A percentile compares a stretch with the other conserved stretches of the same genome.
phyloP scores from a whole-genome alignment of 2,888 invertebrate genomes.

The Hemicrepidius hirtus region DNA sequence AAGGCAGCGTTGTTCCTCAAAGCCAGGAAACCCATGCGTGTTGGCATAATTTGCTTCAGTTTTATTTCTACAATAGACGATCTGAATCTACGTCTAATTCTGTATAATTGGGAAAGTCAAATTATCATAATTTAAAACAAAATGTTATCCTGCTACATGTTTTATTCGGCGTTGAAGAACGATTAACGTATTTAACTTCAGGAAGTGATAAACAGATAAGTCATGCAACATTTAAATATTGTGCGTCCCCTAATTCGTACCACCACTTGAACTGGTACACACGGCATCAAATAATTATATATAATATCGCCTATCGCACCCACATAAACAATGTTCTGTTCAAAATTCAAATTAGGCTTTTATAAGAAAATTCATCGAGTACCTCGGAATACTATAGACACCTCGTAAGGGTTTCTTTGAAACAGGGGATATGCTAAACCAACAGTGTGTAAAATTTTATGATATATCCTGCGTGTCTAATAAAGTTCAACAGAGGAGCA shows the following conservation, averaged over 20 bases:
- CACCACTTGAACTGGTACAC: slow-evolving; percentile 15
- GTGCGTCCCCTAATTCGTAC: slow-evolving; percentile 18
- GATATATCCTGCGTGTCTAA: background rate
- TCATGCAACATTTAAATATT: slow-evolving; percentile 7
- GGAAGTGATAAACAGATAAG: background rate
- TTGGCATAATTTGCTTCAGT: too few species aligned
- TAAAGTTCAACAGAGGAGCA: slow-evolving; percentile 8
- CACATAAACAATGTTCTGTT: background rate
- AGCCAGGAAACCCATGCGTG: too few species aligned
- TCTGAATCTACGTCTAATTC: too few species aligned
- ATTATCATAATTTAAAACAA: too few species aligned
- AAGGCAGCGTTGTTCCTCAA: too few species aligned
- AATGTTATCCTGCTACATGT: too few species aligned
- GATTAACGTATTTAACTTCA: too few species aligned
- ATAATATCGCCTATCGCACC: background rate
- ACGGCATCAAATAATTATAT: slow-evolving; percentile 5
- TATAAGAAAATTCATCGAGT: background rate
- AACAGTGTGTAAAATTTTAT: slow-evolving; percentile 13
- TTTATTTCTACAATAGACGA: too few species aligned
- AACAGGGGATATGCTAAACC: background rate
- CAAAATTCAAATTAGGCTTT: background rate
- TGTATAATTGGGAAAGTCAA: too few species aligned
- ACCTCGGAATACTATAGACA: background rate
- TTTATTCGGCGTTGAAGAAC: too few species aligned
- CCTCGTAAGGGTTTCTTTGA: background rate